phyloP scores from a whole-genome alignment of 1,140 invertebrate genomes.

The Drosophila subpulchrella region DNA sequence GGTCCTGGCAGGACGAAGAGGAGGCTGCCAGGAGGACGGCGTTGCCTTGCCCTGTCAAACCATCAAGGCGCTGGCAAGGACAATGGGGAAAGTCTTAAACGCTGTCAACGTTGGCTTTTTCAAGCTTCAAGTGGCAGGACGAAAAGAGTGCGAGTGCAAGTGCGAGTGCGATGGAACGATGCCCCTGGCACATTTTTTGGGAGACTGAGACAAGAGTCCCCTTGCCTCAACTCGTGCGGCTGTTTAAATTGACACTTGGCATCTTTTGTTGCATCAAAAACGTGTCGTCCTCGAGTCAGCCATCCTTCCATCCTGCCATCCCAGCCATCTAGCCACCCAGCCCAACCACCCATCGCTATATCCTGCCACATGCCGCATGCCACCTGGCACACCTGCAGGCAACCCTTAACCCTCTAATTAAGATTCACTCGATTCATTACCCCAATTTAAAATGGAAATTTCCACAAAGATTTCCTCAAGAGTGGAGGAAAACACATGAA shows the following conservation, averaged over 20 bases:
- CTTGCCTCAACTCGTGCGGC: conserved; percentile 44
- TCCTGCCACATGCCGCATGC: not conserved
- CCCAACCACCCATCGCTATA: no score
- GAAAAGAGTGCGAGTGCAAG: conserved; percentile 7
- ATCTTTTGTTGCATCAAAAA: conserved; percentile 82
- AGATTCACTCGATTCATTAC: conserved; percentile 9
- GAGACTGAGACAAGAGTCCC: not conserved
- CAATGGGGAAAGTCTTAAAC: conserved; percentile 79
- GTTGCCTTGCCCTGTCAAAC: conserved; percentile 68
- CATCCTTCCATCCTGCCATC: conserved; percentile 13
- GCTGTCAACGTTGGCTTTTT: conserved; percentile 82
- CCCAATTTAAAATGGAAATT: not conserved
- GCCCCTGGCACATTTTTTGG: conserved; percentile 57
- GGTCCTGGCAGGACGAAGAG: conserved; percentile 9
- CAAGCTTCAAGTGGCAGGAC: conserved; percentile 70
- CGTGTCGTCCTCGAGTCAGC: conserved; percentile 59
- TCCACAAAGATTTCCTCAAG: not conserved
- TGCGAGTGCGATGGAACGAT: conserved; percentile 22
- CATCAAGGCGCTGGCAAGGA: conserved; percentile 67
- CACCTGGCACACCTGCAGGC: conserved; percentile 2
- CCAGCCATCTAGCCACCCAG: conserved; percentile 1
- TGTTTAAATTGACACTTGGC: conserved; percentile 82
- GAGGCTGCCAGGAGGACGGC: not conserved
- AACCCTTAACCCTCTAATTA: conserved; percentile 24
- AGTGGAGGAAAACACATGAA: not conserved